phyloP scores from a whole-genome alignment of 2,888 invertebrate genomes.

The Cryptosula pallasiana region DNA sequence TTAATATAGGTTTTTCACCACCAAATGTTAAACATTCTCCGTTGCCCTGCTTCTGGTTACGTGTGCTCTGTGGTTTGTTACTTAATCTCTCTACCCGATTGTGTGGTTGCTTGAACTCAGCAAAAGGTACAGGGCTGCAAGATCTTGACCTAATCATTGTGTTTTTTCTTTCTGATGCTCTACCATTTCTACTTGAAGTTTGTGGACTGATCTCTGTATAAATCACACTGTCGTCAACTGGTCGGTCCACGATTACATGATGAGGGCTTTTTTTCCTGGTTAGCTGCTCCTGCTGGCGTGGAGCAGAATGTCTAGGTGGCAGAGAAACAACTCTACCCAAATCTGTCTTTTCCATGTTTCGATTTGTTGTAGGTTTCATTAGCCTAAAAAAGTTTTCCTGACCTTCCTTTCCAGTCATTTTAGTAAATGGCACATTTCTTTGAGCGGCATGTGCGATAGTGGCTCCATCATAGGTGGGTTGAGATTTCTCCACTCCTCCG shows the following conservation, averaged over 20 bases:
- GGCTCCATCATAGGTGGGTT: background rate
- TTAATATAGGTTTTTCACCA: background rate
- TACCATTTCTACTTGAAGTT: background rate
- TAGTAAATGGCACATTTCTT: background rate
- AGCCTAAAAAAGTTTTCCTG: background rate
- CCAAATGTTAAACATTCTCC: background rate
- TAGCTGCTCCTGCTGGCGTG: background rate
- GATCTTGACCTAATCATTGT: background rate
- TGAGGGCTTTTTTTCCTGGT: background rate
- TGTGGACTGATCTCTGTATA: conserved; percentile 13
- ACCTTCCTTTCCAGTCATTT: background rate
- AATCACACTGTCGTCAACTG: conserved; percentile 5
- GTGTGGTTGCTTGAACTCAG: background rate
- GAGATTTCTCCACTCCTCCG: background rate
- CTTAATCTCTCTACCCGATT: background rate
- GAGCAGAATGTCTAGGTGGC: background rate
- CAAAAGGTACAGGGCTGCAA: background rate
- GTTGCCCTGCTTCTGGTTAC: background rate
- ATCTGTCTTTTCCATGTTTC: background rate
- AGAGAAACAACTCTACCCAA: too few relatives aligned
- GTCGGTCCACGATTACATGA: background rate
- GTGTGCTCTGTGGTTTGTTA: background rate
- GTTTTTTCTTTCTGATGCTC: background rate
- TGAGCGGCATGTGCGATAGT: background rate
- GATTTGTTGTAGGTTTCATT: background rate